Conservation (phyloP, 1,140 invertebrate species). For the Cataglyphis hispanica region DNA sequence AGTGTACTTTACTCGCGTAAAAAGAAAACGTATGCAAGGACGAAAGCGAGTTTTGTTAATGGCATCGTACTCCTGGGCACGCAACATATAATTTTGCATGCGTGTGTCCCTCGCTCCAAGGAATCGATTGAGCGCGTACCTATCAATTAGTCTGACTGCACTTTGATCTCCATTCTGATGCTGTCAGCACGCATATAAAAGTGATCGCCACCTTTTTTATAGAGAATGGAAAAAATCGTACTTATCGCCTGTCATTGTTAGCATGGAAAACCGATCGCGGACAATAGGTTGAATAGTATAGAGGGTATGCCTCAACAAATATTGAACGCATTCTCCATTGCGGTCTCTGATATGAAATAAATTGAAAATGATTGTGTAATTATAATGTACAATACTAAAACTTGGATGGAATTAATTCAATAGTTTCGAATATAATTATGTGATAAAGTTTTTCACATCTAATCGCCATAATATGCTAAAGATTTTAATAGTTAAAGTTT, state of each 20-base stretch:
- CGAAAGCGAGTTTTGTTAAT: slow-evolving; percentile 16
- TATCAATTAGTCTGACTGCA: slow-evolving; percentile 58
- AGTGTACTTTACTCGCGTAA: background rate
- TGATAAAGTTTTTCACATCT: no score
- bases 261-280: slow-evolving; percentile 6
- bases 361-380: background rate
- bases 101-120: background rate
- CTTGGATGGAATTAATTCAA: background rate
- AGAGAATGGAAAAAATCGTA: slow-evolving; percentile 16
- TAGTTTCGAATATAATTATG: background rate
- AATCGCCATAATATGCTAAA: background rate
- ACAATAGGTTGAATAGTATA: slow-evolving; percentile 8
- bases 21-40: background rate
- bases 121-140: slow-evolving; percentile 44
- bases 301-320: background rate
- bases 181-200: slow-evolving; percentile 14
- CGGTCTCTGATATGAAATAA: background rate
- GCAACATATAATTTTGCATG: slow-evolving; percentile 42
- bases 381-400: slow-evolving; percentile 5
- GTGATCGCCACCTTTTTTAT: slow-evolving; percentile 24
- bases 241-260: background rate
- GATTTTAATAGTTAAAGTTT: background rate
- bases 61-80: background rate
- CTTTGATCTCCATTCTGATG: slow-evolving; percentile 36
- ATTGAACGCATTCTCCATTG: slow-evolving; percentile 5